Percentiles rank a stretch among this genome's conserved stretches.
phyloP scores from a whole-genome alignment of 2,113 vertebrate species.

The Ia io region DNA sequence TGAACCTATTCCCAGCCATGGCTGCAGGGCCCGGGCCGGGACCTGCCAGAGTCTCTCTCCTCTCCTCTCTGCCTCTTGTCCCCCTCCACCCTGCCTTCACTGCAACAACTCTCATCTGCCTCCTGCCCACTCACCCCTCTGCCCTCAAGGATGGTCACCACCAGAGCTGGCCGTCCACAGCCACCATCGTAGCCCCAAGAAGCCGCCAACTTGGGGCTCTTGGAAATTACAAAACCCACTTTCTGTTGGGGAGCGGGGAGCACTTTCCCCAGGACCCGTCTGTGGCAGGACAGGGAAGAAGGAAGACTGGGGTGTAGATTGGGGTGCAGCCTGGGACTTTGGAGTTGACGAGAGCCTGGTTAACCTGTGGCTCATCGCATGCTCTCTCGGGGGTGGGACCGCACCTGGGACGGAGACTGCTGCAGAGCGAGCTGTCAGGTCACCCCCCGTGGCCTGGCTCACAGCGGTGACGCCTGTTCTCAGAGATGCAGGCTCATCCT shows the following conservation, averaged over 20 bases:
- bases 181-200: background rate
- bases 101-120: background rate
- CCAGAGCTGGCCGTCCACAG: background rate
- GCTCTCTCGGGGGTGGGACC: rapidly evolving
- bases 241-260: background rate
- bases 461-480: background rate
- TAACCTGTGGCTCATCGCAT: background rate
- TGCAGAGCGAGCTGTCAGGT: background rate
- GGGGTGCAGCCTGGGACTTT: background rate
- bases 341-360: background rate
- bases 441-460: rapidly evolving
- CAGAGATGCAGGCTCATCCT: background rate
- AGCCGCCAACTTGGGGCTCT: background rate
- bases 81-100: background rate
- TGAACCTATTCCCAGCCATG: background rate
- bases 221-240: background rate
- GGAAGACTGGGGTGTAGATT: background rate
- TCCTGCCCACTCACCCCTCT: background rate
- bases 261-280: background rate
- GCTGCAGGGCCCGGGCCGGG: too few relatives aligned
- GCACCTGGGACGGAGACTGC: background rate
- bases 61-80: background rate
- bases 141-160: background rate
- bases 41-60: background rate
- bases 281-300: background rate